Percentiles rank a stretch among this genome's conserved stretches.
These are phyloP conservation scores for Stictonetta naevosa DNA, from an alignment of 2,113 vertebrate species.

Conservation along the genomic window DNA sequence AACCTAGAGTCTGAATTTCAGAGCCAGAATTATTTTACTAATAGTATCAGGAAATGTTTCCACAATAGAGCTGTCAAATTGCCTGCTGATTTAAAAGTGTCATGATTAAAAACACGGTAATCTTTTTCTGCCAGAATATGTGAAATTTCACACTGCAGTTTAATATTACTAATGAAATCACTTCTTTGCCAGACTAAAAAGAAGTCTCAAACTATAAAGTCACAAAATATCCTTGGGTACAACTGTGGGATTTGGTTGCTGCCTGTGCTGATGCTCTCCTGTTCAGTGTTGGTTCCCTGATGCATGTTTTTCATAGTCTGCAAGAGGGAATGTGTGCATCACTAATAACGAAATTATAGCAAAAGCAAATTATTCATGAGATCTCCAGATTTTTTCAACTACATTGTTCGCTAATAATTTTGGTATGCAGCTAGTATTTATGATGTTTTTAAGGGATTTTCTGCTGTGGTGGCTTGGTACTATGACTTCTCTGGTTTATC, in stretches of 20 bases:
- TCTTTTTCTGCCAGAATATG: background rate
- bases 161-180: background rate
- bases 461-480: background rate
- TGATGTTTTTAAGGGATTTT: background rate
- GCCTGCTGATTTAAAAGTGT: background rate
- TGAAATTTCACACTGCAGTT: background rate
- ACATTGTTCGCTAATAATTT: background rate
- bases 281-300: background rate
- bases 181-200: background rate
- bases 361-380: background rate
- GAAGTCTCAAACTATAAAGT: background rate
- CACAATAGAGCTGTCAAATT: background rate
- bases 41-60: background rate
- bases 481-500: background rate
- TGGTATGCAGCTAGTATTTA: background rate
- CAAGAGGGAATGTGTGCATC: background rate
- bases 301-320: background rate
- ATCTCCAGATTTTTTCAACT: background rate
- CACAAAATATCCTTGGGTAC: rapidly evolving
- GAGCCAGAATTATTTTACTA: background rate
- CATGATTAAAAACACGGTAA: background rate
- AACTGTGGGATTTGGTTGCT: background rate
- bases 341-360: background rate
- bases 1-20: background rate
- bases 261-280: background rate